Conservation (phyloP, 2,888 invertebrate genomes). For the Eucera pruinosa region DNA sequence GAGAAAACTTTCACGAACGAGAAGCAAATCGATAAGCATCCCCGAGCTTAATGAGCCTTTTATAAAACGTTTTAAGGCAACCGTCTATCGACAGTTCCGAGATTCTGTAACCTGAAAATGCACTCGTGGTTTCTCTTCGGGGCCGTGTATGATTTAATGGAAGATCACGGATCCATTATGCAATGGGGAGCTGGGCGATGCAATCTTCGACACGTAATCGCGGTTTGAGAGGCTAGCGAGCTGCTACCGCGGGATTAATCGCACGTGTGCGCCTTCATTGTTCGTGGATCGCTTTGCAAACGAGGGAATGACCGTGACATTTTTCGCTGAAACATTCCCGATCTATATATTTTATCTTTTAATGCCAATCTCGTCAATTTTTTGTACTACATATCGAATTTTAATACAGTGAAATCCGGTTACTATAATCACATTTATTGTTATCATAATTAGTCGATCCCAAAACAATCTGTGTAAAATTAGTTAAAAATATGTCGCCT, state of each 20-base stretch:
- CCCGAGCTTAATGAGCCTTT: slow-evolving; percentile 29
- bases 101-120: slow-evolving; percentile 38
- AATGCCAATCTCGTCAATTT: too few species aligned
- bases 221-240: slow-evolving; percentile 19
- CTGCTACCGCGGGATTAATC: slow-evolving; percentile 48
- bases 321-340: not conserved
- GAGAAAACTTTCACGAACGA: slow-evolving; percentile 9
- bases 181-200: slow-evolving; percentile 45
- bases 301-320: slow-evolving; percentile 3
- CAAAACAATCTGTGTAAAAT: too few species aligned
- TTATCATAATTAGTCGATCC: too few species aligned
- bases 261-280: slow-evolving; percentile 10
- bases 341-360: not conserved
- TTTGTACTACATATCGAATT: too few species aligned
- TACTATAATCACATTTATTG: too few species aligned
- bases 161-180: slow-evolving; percentile 48
- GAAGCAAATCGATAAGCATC: slow-evolving; percentile 24
- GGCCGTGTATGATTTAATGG: slow-evolving; percentile 49
- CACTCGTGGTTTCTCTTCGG: slow-evolving; percentile 40
- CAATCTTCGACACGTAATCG: slow-evolving; percentile 56
- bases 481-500: too few species aligned
- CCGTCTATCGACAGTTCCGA: slow-evolving; percentile 26
- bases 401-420: too few species aligned
- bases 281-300: slow-evolving; percentile 7
- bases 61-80: slow-evolving; percentile 30